Evolutionary conservation across 2,888 invertebrate species (phyloP), one percentile per base, ranked within the genome.

Genomic region (Ochropleura plecta): DNA sequence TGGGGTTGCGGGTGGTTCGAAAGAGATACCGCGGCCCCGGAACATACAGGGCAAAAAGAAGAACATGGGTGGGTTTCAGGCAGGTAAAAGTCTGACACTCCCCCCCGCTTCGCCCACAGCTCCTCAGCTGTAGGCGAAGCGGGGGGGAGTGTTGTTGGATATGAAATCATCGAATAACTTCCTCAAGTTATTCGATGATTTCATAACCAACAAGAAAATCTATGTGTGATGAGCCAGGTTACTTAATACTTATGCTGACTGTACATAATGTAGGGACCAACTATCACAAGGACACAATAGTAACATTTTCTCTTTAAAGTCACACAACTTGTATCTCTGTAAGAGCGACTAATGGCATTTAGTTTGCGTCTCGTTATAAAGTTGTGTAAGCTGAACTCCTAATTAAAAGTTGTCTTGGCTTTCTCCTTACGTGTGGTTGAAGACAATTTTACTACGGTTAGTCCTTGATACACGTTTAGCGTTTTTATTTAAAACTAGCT

Each of bases 391-490:
- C 88, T 86, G 85, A 76, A 83, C 87, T 87, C 90, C 92, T 92
- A 92, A 94, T 94, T 94, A 94, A 94, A 94, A 94, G 91, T 94
- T 30, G 30, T 94, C 79, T 80, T 76, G 76, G 88, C 86, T 83
- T 77, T 75, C 84, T 81, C 79, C 80, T 84, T 62, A 66, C 40
- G 51, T 67, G 53, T 42, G 67, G 75, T 68, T 70, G n/a, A 73
- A 80, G 77, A 78, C 72, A 78, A 75, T 76, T 74, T 70, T 65
- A 67, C 69, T 71, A 60, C 59, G 77, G 70, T 55, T 65, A 49
- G 14, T 68, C 18, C 48, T 30, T 53, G 12, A 66, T 51, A 66
- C n/a, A 20, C n/a, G 49, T 42, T 48, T 7, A 18, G 10, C 10
- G 5, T 81, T 44, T 60, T 65, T 14, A 18, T 64, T 73, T 73